Base-by-base conservation (phyloP, 2,888 invertebrate genomes). In the Amphipyra tragopoginis region DNA sequence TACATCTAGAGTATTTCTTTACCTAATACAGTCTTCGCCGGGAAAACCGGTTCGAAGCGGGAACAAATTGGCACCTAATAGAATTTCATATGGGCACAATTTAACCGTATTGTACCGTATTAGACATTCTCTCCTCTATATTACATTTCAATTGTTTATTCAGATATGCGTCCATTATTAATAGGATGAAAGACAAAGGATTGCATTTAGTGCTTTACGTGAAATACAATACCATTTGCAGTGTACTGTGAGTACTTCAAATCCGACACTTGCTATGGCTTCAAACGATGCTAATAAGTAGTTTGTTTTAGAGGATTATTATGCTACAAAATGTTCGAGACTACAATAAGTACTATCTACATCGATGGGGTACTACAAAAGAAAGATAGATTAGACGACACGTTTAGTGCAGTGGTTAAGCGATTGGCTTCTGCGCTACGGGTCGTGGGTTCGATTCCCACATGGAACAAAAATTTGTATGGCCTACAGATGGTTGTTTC, bases 41-140 rank as follows among this genome's bases (percentile, higher is more conserved):
- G 63, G 71, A 43, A 56, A 70, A 56, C 64, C 50, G 75, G 48
- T 51, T 53, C 33, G 63, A 34, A 52, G 45, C 40, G 42, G 13
- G 71, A 56, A 75, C 75, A 70, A 70, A 70, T 75, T 75, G 70
- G 64, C 75, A 75, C 69, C 68, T 73, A 68, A 70, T 75, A 75
- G 71, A 70, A 74, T 70, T 70, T 75, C 70, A 70, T 70, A 75
- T 75, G 70, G 71, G 65, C 71, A 75, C 75, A 71, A 75, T 75
- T 70, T 63, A 70, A 70, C 75, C 56, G 49, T 56, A 56, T 45
- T 63, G 44, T 69, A 61, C 38, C 39, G 11, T 48, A 39, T 51
- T 33, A 59, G 40, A 59, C 42, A 53, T 67, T 39, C 52, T 9
- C 38, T 49, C 14, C n/a, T 42, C 11, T 38, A 43, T 26, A 36